Conservation (phyloP, 2,888 invertebrate genomes). For the Synergus gifuensis region DNA sequence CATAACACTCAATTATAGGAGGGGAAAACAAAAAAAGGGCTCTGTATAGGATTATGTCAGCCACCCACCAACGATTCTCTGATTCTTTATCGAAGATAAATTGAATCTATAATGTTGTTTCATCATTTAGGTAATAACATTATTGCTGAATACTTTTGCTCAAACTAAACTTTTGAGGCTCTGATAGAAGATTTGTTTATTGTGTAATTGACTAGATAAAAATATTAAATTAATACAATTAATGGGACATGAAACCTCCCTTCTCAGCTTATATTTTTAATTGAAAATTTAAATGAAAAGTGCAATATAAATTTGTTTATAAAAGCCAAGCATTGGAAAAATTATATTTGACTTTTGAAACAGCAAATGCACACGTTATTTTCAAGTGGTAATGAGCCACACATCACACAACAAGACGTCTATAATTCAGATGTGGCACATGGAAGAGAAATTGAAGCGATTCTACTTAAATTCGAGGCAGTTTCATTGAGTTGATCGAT, state of each 20-base stretch:
- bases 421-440: background rate
- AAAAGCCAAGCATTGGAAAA: too few species aligned
- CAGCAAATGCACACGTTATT: too few species aligned
- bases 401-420: too few species aligned
- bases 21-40: constrained; percentile 70
- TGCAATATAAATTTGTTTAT: too few species aligned
- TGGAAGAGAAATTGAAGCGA: too few species aligned
- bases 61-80: constrained; percentile 56
- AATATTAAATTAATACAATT: too few species aligned
- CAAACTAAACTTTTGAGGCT: background rate
- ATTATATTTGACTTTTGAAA: too few species aligned
- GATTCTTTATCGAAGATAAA: constrained; percentile 2
- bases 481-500: constrained; percentile 36
- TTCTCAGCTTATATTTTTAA: background rate
- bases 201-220: background rate
- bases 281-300: background rate
- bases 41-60: constrained; percentile 65
- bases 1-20: constrained; percentile 79
- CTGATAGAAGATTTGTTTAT: background rate
- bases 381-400: too few species aligned
- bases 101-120: background rate
- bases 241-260: too few species aligned
- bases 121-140: background rate
- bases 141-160: background rate
- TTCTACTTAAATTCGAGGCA: constrained; percentile 6